Base-by-base conservation (phyloP, 53 echinoderm and acorn worm genomes). In the Mesocentrotus franciscanus region DNA sequence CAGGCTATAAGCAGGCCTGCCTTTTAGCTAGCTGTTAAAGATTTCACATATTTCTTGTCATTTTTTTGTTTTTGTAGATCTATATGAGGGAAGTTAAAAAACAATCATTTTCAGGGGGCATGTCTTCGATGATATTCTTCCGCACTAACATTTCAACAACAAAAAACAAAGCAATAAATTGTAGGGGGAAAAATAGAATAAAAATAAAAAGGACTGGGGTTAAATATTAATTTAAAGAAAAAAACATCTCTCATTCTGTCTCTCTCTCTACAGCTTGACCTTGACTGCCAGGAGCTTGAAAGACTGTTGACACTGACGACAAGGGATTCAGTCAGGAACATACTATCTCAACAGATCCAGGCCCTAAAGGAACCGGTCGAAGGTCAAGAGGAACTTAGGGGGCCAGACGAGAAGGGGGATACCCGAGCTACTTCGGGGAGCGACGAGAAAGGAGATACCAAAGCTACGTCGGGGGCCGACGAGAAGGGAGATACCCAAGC, bases 201-300 rank as follows among this genome's bases (percentile, higher is more conserved):
- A 39, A 1, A 1, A 1, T 39, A 1, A 39, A 39, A 39, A 39
- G 39, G 1, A 39, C 39, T 39, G 39, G 39, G 39, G 3, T 39
- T 39, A 39, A 39, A 39, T 39, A 39, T 3, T n/a, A n/a, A n/a
- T 16, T 1, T 61, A 61, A 61, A 14, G 8, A 61, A 61, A 70
- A 22, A 70, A 0, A 70, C 4, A 70, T 59, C 10, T 7, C 10
- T 59, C 59, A 59, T 59, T 59, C 18, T 62, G 4, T 29, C 22
- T 66, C n/a, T 71, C 11, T 64, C 20, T 68, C 7, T 74, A 10
- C 92, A 99, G 99, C 68, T 97, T n/a, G 91, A 72, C 7, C 72
- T 97, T 22, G 99, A 99, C 90, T 92, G 93, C 49, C 97, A 97
- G 30, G 99, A 99, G 76, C 92, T 99, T 30, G 96, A 97, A 34